These are phyloP conservation scores for Dorcus hopei DNA, from an alignment of 2,888 invertebrate species.

Conservation along the genomic window DNA sequence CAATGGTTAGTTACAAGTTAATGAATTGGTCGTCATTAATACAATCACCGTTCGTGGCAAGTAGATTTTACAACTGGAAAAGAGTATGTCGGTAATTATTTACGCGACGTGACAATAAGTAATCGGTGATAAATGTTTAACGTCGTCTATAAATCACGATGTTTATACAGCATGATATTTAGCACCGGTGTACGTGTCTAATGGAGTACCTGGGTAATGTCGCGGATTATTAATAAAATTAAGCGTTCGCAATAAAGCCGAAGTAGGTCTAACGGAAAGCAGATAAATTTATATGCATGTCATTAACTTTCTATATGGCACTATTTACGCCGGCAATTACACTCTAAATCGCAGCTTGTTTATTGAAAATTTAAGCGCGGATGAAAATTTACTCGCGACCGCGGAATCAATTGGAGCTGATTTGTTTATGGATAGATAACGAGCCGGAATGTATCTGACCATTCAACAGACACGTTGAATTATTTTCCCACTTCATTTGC, in stretches of 20 bases:
- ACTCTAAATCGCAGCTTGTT: constrained; percentile 21
- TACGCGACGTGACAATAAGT: not conserved
- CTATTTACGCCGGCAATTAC: constrained; percentile 32
- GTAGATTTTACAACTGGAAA: too few species aligned
- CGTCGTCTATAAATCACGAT: not conserved
- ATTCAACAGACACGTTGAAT: not conserved
- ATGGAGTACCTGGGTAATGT: not conserved
- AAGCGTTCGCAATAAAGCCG: constrained; percentile 11
- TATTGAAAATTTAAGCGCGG: constrained; percentile 20
- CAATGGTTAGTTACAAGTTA: too few species aligned
- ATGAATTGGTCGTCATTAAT: too few species aligned
- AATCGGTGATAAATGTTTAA: constrained; percentile 1
- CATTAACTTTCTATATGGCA: constrained; percentile 31
- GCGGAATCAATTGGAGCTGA: not conserved
- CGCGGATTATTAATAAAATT: constrained; percentile 12
- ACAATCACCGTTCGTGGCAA: too few species aligned
- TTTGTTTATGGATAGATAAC: constrained; percentile 8
- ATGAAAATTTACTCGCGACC: constrained; percentile 6
- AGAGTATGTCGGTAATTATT: not conserved
- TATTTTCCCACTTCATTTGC: too few species aligned
- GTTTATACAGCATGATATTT: not conserved
- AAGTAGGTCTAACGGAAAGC: constrained; percentile 33
- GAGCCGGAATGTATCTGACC: not conserved
- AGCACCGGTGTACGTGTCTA: not conserved
- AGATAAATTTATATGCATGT: constrained; percentile 32